Base-by-base conservation (phyloP, 1,140 invertebrate genomes). In the Neelides sp. region DNA sequence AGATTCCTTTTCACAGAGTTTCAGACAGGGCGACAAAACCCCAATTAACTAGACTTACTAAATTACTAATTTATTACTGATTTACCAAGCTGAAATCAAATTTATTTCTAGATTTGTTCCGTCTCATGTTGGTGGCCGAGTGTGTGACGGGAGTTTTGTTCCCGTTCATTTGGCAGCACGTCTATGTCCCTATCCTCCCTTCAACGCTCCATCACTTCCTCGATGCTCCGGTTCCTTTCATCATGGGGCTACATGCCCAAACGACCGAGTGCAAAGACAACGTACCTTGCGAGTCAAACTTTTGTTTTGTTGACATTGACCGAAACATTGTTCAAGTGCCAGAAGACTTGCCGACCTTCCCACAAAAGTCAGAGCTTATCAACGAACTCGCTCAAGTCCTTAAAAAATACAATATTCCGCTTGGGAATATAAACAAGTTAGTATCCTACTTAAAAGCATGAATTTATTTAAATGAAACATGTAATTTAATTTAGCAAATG, bases 111-210 rank as follows among this genome's bases (percentile, higher is more conserved):
- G 91, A 95, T 73, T 90, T 90, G 69, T 85, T 94, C 69, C 82
- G 84, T 63, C 71, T 99, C 53, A 98, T 98, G 93, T 72, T 95
- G 37, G 89, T 98, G 2, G 88, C 93, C 13, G 96, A 99, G 70
- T 85, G 87, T 60, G 79, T 98, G 40, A 86, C 81, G 24, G 75
- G 84, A 0, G 71, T 98, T 20, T 68, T 97, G 3, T 89, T 95
- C 65, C 95, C 96, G 0, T 98, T 98, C 66, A 73, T 79, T 4
- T 99, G 96, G 95, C 90, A 93, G 46, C 92, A 98, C 68, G 93
- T 98, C 0, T 99, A 98, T 70, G 95, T 98, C 22, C 96, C 96
- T 4, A 98, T 98, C 63, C 71, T 99, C 54, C 95, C 95, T 1
- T 82, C 90, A 19, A 89, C 90, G 15, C 72, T 98, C 39, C 81